phyloP scores from a whole-genome alignment of 2,797 vertebrate species.

The Enteromius paludinosus region DNA sequence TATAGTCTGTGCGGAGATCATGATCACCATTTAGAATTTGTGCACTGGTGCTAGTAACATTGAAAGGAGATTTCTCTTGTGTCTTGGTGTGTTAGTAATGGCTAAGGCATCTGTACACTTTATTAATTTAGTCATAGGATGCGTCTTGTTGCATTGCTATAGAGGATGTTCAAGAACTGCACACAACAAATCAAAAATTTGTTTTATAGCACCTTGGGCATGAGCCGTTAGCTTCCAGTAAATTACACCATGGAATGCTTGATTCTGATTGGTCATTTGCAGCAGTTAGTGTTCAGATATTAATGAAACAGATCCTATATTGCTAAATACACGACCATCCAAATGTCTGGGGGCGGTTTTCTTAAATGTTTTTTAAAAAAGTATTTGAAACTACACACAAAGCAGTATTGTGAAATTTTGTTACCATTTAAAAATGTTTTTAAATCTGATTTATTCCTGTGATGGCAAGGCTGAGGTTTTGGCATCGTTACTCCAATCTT shows the following conservation, averaged over 20 bases:
- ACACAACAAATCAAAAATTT: not conserved
- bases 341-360: not conserved
- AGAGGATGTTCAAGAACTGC: constrained; percentile 2
- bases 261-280: not conserved
- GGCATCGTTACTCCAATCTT: not conserved
- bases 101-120: not conserved
- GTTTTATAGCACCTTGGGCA: not conserved
- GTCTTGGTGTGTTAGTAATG: not conserved
- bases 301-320: not conserved
- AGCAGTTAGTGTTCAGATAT: not conserved
- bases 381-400: not conserved
- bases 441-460: not conserved
- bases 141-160: constrained; percentile 16
- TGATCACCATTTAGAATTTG: not conserved
- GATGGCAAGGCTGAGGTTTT: not conserved
- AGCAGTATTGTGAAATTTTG: not conserved
- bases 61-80: not conserved
- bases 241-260: not conserved
- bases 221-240: not conserved
- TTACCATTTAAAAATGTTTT: not conserved
- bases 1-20: not conserved
- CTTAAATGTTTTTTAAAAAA: not conserved
- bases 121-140: constrained; percentile 27
- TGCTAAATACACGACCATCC: not conserved
- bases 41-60: not conserved